Conservation (phyloP, 2,888 invertebrate species). For the Taenaris catops region DNA sequence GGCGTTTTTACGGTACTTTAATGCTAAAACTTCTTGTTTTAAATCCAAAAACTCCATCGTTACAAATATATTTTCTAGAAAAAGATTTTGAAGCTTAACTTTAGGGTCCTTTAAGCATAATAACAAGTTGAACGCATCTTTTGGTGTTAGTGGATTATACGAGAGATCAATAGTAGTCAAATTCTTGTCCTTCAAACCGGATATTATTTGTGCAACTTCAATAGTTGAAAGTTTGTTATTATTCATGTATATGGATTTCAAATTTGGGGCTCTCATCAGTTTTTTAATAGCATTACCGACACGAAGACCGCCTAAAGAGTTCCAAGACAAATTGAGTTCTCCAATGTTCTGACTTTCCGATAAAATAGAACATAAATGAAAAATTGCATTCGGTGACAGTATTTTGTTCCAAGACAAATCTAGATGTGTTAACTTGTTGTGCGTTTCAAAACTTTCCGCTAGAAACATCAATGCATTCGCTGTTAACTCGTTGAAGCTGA, state of each 20-base stretch:
- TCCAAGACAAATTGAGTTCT: slow-evolving; percentile 37
- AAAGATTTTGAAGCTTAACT: slow-evolving; percentile 34
- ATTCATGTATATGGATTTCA: slow-evolving; percentile 28
- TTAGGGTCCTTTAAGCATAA: slow-evolving; percentile 24
- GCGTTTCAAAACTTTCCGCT: slow-evolving; percentile 32
- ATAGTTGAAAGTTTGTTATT: slow-evolving; percentile 31
- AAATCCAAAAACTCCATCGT: slow-evolving; percentile 32
- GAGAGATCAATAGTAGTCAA: slow-evolving; percentile 40
- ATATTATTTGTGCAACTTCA: slow-evolving; percentile 28
- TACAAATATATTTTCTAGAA: slow-evolving; percentile 38
- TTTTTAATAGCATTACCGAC: slow-evolving; percentile 27
- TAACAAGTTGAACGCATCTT: slow-evolving; percentile 35
- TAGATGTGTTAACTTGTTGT: slow-evolving; percentile 31
- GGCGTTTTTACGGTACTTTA: slow-evolving; percentile 27
- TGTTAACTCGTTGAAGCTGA: slow-evolving; percentile 38
- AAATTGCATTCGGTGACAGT: slow-evolving; percentile 27
- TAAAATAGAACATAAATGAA: slow-evolving; percentile 27
- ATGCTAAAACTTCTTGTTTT: slow-evolving; percentile 25
- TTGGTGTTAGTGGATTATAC: slow-evolving; percentile 36
- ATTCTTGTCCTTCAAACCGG: slow-evolving; percentile 28
- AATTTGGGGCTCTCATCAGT: slow-evolving; percentile 24
- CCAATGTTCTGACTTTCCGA: slow-evolving; percentile 26
- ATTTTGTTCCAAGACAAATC: slow-evolving; percentile 38
- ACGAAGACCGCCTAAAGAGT: slow-evolving; percentile 26
- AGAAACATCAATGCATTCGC: slow-evolving; percentile 28